Conservation (phyloP, 2,113 vertebrate genomes). For the Entosphenus tridentatus region DNA sequence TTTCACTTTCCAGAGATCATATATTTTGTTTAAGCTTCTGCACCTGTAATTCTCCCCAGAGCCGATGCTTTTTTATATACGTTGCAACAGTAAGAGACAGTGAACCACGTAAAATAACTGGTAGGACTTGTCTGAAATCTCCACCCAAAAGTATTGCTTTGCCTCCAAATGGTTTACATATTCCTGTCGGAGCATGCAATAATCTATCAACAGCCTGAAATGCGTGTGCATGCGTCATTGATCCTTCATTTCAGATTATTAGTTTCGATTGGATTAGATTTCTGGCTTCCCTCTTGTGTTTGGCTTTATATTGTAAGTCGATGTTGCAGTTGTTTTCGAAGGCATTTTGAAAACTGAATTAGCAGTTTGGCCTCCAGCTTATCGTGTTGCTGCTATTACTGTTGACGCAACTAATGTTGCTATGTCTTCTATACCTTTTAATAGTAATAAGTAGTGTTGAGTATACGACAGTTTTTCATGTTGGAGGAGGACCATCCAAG, state of each 20-base stretch:
- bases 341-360: too few species aligned
- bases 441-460: too few species aligned
- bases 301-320: too few species aligned
- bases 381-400: too few species aligned
- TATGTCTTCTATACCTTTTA: too few species aligned
- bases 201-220: background rate
- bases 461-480: too few species aligned
- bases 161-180: background rate
- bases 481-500: too few species aligned
- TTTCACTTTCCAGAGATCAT: background rate
- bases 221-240: background rate
- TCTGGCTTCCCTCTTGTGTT: background rate
- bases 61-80: background rate
- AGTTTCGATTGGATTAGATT: background rate
- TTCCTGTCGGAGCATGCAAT: background rate
- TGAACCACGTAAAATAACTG: background rate
- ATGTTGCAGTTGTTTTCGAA: too few species aligned
- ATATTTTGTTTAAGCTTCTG: background rate
- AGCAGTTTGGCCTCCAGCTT: too few species aligned
- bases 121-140: slow-evolving; percentile 5
- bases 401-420: too few species aligned
- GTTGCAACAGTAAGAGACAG: background rate
- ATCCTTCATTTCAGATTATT: background rate
- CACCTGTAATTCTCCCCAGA: background rate
- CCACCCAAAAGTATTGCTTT: background rate